phyloP scores from a whole-genome alignment of 2,888 invertebrate species.

The Amphimallon solstitiale region DNA sequence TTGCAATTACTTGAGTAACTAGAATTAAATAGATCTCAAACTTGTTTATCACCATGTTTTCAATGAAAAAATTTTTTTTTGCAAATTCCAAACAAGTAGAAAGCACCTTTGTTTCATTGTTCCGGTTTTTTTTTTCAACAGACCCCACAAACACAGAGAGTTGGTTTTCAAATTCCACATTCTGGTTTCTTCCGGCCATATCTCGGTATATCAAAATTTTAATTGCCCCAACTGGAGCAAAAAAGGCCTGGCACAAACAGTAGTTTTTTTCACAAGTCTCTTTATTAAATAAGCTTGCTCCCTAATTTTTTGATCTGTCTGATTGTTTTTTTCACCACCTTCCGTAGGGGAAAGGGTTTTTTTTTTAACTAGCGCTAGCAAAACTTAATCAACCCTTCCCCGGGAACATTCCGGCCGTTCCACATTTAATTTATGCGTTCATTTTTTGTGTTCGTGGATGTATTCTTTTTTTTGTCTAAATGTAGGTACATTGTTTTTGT shows the following conservation, averaged over 20 bases:
- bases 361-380: conserved; percentile 1
- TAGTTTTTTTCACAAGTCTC: conserved; percentile 16
- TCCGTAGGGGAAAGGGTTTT: conserved; percentile 8
- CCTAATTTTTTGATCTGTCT: conserved; percentile 9
- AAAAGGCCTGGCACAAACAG: conserved; percentile 36
- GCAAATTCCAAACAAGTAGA: background rate
- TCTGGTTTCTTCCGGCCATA: conserved; percentile 20
- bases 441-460: conserved; percentile 7
- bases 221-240: conserved; percentile 25
- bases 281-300: conserved; percentile 23
- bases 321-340: background rate
- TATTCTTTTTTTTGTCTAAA: conserved; percentile 9
- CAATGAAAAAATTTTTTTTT: too few relatives aligned
- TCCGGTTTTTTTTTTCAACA: background rate
- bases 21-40: too few relatives aligned
- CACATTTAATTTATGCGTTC: conserved; percentile 20
- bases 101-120: background rate
- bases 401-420: background rate
- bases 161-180: conserved; percentile 23
- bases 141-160: background rate
- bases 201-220: conserved; percentile 29
- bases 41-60: too few relatives aligned
- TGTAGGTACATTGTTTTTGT: conserved; percentile 12
- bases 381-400: conserved; percentile 23
- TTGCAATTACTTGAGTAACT: too few relatives aligned